Conservation (phyloP, 2,888 invertebrate genomes). For the Orchesella flavescens region DNA sequence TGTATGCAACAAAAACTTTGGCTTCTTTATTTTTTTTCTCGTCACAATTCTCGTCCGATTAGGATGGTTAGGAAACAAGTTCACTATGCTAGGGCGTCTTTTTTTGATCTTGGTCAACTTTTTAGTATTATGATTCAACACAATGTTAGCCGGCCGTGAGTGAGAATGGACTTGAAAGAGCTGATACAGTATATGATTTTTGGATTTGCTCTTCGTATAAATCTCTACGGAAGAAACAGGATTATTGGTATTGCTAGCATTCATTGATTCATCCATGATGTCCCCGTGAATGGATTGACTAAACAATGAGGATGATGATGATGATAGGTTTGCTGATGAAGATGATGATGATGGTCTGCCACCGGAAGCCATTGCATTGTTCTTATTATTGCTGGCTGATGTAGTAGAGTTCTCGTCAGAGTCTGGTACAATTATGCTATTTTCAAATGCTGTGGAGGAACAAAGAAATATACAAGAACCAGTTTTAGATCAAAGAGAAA, state of each 20-base stretch:
- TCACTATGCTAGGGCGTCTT: slow-evolving; percentile 32
- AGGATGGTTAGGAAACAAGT: slow-evolving; percentile 50
- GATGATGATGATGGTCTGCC: background rate
- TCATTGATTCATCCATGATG: background rate
- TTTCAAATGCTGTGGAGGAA: slow-evolving; percentile 47
- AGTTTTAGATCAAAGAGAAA: slow-evolving; percentile 13
- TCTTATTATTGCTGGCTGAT: slow-evolving; percentile 10
- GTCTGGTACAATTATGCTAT: slow-evolving; percentile 46
- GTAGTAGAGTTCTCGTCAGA: slow-evolving; percentile 28
- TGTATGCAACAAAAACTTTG: slow-evolving; percentile 39
- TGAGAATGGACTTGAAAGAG: slow-evolving; percentile 48
- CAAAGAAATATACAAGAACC: slow-evolving; percentile 32
- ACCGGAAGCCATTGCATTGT: background rate
- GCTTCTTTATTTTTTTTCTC: slow-evolving; percentile 45
- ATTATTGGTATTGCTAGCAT: background rate
- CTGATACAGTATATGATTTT: slow-evolving; percentile 43
- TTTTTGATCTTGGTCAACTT: slow-evolving; percentile 43
- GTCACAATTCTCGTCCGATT: slow-evolving; percentile 38
- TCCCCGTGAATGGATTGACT: background rate
- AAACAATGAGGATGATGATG: background rate
- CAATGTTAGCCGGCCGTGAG: slow-evolving; percentile 43
- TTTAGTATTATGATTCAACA: slow-evolving; percentile 39
- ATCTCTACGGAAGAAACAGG: slow-evolving; percentile 31
- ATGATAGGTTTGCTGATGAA: background rate
- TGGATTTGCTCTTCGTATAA: slow-evolving; percentile 25